Evolutionary conservation across 1,140 invertebrate genomes (phyloP).

Genomic region (Euglossa dilemma): DNA sequence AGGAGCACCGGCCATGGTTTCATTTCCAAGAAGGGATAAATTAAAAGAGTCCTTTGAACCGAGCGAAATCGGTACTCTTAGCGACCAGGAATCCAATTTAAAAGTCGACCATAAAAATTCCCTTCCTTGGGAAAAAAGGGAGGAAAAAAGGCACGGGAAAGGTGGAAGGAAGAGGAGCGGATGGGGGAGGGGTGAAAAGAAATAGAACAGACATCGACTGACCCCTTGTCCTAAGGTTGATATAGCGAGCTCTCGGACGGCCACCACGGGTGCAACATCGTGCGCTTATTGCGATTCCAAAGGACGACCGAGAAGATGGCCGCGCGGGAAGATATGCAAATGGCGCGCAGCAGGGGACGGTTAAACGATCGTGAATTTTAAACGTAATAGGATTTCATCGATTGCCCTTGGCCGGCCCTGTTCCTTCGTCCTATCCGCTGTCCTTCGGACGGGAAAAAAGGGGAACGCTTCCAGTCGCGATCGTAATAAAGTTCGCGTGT

Average conservation of each 20-base stretch:
- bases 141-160: background rate
- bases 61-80: background rate
- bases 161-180: background rate
- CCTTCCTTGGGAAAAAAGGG: background rate
- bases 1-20: background rate
- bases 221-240: conserved; percentile 23
- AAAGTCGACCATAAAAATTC: background rate
- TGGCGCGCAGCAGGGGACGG: conserved; percentile 33
- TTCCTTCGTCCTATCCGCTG: background rate
- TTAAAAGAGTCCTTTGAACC: background rate
- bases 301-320: conserved; percentile 2
- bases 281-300: conserved; percentile 34
- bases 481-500: conserved; percentile 27
- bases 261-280: background rate
- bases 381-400: conserved; percentile 48
- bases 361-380: conserved; percentile 51
- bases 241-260: background rate
- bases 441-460: background rate
- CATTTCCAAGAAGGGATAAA: background rate
- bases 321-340: conserved; percentile 46
- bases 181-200: background rate
- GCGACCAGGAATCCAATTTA: background rate
- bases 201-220: background rate
- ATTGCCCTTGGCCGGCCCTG: conserved; percentile 8
- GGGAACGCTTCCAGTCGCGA: background rate